Conservation (phyloP, 2,888 invertebrate genomes). For the Conus canariensis region DNA sequence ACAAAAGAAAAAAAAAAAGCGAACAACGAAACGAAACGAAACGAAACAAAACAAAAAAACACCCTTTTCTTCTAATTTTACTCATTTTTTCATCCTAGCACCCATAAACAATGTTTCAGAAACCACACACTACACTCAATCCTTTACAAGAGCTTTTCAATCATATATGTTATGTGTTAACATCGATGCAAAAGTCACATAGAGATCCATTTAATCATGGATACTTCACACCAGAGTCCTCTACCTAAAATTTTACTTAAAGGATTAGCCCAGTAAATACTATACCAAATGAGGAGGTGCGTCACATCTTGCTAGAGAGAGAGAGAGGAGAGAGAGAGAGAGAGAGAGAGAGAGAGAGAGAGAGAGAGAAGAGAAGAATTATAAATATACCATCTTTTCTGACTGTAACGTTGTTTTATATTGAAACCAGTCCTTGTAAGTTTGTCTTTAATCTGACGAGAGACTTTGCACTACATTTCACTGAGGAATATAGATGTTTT, state of each 20-base stretch:
- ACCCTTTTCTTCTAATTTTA: too few species aligned
- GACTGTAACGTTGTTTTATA: background rate
- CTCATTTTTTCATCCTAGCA: too few species aligned
- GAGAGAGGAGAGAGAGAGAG: background rate
- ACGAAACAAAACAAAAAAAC: too few species aligned
- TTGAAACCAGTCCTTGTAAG: background rate
- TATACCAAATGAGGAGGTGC: background rate
- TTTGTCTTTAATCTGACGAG: background rate
- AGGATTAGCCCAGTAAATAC: background rate
- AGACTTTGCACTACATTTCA: background rate
- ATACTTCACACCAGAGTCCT: too few species aligned
- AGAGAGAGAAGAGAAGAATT: background rate
- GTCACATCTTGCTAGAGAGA: background rate
- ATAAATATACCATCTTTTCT: background rate
- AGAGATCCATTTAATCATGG: background rate
- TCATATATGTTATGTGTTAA: too few species aligned
- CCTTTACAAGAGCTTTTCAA: too few species aligned
- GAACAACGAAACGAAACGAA: too few species aligned
- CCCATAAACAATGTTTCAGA: too few species aligned
- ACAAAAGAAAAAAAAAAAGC: too few species aligned
- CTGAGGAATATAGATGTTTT: background rate
- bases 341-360: slow-evolving; percentile 14
- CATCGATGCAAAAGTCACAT: too few species aligned
- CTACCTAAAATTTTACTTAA: background rate
- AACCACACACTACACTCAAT: too few species aligned